Evolutionary conservation across 1,140 invertebrate species (phyloP), one percentile per base, ranked within the genome.

Genomic region (Melitaea cinxia): DNA sequence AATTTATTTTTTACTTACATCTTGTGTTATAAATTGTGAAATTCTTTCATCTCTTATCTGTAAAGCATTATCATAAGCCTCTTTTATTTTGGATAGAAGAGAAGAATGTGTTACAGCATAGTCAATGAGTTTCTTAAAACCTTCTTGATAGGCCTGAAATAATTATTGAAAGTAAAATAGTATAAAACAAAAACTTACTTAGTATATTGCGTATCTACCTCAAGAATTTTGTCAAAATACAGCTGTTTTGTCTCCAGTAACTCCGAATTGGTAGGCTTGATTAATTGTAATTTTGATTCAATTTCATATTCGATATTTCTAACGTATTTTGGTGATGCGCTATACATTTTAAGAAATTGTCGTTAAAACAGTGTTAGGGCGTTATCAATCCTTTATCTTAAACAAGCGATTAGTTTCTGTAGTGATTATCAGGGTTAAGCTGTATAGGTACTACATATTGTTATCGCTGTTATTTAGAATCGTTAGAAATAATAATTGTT

Each of bases 131-230:
- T 65, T 60, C 24, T 69, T 67, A 58, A 91, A 88, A 26, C 83
- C 85, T 49, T 88, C 78, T 55, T 68, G 76, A 64, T 84, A 90
- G 70, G 91, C 78, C 89, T 91, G 59, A 71, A 87, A 73, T 58
- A 23, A 45, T 10, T 30, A 19, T 53, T 19, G 37, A 30, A 54
- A 52, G 4, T 57, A 33, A 30, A n/a, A 45, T 58, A 3, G 9
- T 39, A 30, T 53, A 49, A 49, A 42, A 56, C 26, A 7, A 23
- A 39, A 17, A 12, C 12, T 56, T 37, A 10, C 53, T 17, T 10
- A 39, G 17, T 21, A 61, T 5, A 19, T 49, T 17, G 15, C 35
- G 6, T 54, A 52, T 39, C 45, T 65, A 91, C 89, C 68, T 88
- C 52, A 19, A 91, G 61, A 49, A 88, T 50, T 70, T 83, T 60